Evolutionary conservation across 2,113 vertebrate genomes (phyloP).

Genomic region (Macroglossus sobrinus): DNA sequence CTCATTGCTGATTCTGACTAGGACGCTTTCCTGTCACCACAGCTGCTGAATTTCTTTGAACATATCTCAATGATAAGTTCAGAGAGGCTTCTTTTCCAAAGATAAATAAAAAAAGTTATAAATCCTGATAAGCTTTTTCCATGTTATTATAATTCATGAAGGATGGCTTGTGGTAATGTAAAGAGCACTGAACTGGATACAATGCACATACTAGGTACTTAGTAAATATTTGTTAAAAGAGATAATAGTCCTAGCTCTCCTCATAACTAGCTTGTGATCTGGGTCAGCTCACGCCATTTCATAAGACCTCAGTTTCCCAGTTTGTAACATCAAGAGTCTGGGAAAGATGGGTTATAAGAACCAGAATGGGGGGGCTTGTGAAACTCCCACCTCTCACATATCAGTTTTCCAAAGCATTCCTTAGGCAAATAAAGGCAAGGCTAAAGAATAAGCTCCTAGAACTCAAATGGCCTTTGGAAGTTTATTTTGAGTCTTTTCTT

Average conservation of each 20-base stretch:
- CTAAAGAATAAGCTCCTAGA: neutral
- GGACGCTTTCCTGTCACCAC: slow-evolving; percentile 65
- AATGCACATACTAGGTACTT: neutral
- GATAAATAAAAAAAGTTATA: neutral
- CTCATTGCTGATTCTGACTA: slow-evolving; percentile 55
- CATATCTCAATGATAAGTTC: slow-evolving; percentile 56
- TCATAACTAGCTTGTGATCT: neutral
- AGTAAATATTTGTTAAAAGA: neutral
- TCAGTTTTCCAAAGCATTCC: neutral
- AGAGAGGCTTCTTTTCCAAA: neutral
- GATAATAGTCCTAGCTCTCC: neutral
- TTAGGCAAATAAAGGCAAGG: neutral
- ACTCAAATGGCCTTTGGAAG: neutral
- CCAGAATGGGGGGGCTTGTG: neutral
- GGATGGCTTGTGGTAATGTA: neutral
- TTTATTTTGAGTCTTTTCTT: neutral
- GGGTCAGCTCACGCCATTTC: neutral
- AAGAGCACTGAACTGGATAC: neutral
- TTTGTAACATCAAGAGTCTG: neutral
- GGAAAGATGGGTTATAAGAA: neutral
- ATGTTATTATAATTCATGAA: neutral
- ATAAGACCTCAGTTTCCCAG: neutral
- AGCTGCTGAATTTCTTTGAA: slow-evolving; percentile 63
- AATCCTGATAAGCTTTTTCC: neutral
- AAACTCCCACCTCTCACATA: neutral